A percentile compares a stretch with the other conserved stretches of the same genome.
Conservation (phyloP, 2,888 invertebrate genomes). For the Sesia bembeciformis region DNA sequence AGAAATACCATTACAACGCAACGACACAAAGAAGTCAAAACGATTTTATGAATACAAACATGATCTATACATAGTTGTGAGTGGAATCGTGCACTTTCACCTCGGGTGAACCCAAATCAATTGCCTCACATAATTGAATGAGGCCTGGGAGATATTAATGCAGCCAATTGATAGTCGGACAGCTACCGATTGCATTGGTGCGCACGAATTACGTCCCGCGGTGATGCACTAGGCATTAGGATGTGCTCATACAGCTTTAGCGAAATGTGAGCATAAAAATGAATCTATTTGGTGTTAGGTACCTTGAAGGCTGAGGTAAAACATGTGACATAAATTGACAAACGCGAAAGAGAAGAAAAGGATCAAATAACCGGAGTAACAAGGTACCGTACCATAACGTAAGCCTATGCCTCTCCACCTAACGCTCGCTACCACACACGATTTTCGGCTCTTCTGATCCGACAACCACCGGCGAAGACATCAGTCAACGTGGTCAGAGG, state of each 20-base stretch:
- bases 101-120: conserved; percentile 4
- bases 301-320: too few relatives aligned
- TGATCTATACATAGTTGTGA: not conserved
- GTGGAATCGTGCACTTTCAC: conserved; percentile 1
- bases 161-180: conserved; percentile 11
- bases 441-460: too few relatives aligned
- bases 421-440: too few relatives aligned
- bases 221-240: not conserved
- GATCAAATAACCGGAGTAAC: too few relatives aligned
- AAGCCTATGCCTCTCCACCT: too few relatives aligned
- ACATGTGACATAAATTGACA: too few relatives aligned
- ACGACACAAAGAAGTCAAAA: not conserved
- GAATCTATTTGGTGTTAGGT: too few relatives aligned
- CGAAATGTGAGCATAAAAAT: not conserved
- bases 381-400: too few relatives aligned
- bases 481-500: too few relatives aligned
- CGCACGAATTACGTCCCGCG: conserved; percentile 2
- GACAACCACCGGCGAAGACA: too few relatives aligned
- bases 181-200: conserved; percentile 9
- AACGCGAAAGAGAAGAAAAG: too few relatives aligned
- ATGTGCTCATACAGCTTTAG: not conserved
- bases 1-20: not conserved
- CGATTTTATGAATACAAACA: not conserved
- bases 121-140: conserved; percentile 8
- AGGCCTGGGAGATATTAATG: conserved; percentile 9